Conservation (phyloP, 2,797 vertebrate genomes). For the Lophotriccus pileatus region DNA sequence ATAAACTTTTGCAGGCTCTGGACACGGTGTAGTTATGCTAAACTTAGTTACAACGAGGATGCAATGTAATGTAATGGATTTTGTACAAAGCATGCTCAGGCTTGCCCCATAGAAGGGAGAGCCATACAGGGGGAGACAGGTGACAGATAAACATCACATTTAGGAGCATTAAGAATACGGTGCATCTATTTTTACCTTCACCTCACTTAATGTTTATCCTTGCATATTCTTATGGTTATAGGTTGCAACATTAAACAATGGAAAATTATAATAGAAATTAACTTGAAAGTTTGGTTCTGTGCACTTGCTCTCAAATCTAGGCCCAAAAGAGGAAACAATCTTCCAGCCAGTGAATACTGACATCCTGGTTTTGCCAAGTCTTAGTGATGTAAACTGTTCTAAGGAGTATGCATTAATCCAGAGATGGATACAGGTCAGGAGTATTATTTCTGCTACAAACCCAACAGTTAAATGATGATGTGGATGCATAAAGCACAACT, state of each 20-base stretch:
- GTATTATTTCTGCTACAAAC: background rate
- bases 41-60: background rate
- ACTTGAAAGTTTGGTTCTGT: background rate
- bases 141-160: background rate
- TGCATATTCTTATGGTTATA: accelerated
- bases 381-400: background rate
- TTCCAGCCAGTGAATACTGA: background rate
- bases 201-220: background rate
- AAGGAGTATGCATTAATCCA: background rate
- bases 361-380: background rate
- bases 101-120: background rate
- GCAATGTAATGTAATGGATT: background rate
- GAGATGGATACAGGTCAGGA: background rate
- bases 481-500: background rate
- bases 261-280: background rate
- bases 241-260: background rate
- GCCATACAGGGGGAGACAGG: background rate
- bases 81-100: background rate
- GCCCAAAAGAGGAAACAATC: background rate
- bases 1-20: background rate
- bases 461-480: background rate
- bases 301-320: background rate
- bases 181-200: background rate
- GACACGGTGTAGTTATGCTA: background rate
- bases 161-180: background rate